Conservation (phyloP, 2,113 vertebrate genomes). For the Octodon degus region DNA sequence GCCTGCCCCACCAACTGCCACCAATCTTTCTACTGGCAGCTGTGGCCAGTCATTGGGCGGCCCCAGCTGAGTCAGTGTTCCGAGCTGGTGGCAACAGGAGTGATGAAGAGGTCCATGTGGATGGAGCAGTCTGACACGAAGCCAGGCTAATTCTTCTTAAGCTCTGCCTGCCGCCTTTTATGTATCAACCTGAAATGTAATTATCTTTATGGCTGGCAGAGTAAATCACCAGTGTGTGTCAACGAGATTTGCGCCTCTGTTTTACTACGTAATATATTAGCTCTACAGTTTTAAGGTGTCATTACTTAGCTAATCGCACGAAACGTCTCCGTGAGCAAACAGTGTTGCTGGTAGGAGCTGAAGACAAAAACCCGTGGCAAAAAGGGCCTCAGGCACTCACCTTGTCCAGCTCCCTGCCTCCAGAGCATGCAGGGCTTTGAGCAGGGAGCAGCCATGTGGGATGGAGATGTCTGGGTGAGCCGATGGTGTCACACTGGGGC, state of each 20-base stretch:
- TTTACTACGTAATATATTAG: conserved; percentile 86
- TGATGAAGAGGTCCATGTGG: conserved; percentile 71
- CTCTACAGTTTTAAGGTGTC: conserved; percentile 85
- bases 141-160: conserved; percentile 77
- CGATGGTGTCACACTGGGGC: background rate
- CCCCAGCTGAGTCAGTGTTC: conserved; percentile 50
- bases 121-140: conserved; percentile 65
- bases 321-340: conserved; percentile 85
- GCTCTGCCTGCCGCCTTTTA: conserved; percentile 81
- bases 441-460: background rate
- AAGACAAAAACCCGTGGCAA: background rate
- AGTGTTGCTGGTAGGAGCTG: conserved; percentile 69
- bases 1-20: background rate
- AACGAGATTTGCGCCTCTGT: conserved; percentile 83
- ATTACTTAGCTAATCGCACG: conserved; percentile 86
- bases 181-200: conserved; percentile 84
- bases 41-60: background rate
- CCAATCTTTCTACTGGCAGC: background rate
- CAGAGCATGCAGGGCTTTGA: background rate
- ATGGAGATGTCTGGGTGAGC: background rate
- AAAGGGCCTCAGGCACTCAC: background rate
- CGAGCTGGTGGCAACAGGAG: conserved; percentile 58
- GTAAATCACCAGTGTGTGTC: conserved; percentile 87
- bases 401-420: background rate
- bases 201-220: conserved; percentile 84